Percentiles rank a stretch among this genome's conserved stretches.
Conservation (phyloP, 2,888 invertebrate species). For the Drosophila rubida region DNA sequence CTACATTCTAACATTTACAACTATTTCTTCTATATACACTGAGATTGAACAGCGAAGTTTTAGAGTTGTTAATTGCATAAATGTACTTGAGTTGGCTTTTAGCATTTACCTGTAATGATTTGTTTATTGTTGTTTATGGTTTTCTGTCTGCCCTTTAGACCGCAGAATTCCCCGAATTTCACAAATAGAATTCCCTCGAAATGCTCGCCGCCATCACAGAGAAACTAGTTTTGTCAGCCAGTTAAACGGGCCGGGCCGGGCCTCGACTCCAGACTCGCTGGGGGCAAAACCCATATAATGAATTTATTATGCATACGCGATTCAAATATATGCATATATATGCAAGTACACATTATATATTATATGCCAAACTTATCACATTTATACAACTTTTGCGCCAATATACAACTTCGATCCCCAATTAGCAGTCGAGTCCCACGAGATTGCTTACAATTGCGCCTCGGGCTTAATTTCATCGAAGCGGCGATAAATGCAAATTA, state of each 20-base stretch:
- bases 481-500: slow-evolving; percentile 1
- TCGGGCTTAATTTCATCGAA: not conserved
- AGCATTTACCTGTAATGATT: not conserved
- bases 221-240: slow-evolving; percentile 11
- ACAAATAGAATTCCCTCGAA: slow-evolving; percentile 12
- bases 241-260: not conserved
- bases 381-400: not conserved
- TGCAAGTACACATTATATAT: not conserved
- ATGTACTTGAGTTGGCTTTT: slow-evolving; percentile 4
- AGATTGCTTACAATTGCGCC: not conserved
- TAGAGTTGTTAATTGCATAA: not conserved
- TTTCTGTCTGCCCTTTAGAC: slow-evolving; percentile 8
- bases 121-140: slow-evolving; percentile 2
- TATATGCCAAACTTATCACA: slow-evolving; percentile 8
- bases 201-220: not conserved
- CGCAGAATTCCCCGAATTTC: slow-evolving; percentile 9
- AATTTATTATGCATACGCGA: slow-evolving; percentile 18
- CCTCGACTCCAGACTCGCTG: not conserved
- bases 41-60: too few relatives aligned
- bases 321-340: not conserved
- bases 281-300: slow-evolving; percentile 22
- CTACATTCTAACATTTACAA: too few relatives aligned
- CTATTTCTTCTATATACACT: too few relatives aligned
- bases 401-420: not conserved
- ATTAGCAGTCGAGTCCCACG: not conserved